Conservation (phyloP, 1,140 invertebrate species). For the Caenorhabditis inopinata region DNA sequence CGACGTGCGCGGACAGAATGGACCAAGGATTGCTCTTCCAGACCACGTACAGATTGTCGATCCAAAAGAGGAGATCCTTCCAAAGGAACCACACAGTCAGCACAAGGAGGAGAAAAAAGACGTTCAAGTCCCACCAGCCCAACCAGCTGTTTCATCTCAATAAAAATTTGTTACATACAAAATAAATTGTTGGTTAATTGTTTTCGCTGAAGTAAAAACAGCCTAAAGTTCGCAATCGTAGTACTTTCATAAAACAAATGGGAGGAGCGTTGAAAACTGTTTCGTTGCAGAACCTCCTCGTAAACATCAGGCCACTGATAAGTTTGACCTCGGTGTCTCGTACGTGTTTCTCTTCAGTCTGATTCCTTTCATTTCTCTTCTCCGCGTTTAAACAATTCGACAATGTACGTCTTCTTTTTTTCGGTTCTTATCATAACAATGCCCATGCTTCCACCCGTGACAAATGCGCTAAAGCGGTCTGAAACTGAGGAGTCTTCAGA, state of each 20-base stretch:
- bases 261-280: neutral
- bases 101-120: slow-evolving; percentile 49
- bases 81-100: slow-evolving; percentile 62
- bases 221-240: neutral
- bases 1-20: slow-evolving; percentile 92
- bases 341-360: neutral
- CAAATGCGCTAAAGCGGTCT: slow-evolving; percentile 10
- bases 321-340: slow-evolving; percentile 13
- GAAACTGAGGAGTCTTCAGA: neutral
- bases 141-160: slow-evolving; percentile 29
- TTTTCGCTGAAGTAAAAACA: neutral
- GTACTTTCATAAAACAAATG: neutral
- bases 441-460: slow-evolving; percentile 46
- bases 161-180: slow-evolving; percentile 48
- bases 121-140: slow-evolving; percentile 25
- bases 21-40: slow-evolving; percentile 92
- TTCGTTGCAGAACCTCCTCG: slow-evolving; percentile 31
- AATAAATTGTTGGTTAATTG: slow-evolving; percentile 45
- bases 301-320: neutral
- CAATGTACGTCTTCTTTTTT: slow-evolving; percentile 31
- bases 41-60: slow-evolving; percentile 84
- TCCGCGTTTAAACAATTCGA: neutral
- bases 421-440: slow-evolving; percentile 56
- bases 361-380: slow-evolving; percentile 19
- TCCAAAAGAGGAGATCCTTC: slow-evolving; percentile 53